Evolutionary conservation across 2,113 vertebrate genomes (phyloP).

Genomic region (Entelurus aequoreus): DNA sequence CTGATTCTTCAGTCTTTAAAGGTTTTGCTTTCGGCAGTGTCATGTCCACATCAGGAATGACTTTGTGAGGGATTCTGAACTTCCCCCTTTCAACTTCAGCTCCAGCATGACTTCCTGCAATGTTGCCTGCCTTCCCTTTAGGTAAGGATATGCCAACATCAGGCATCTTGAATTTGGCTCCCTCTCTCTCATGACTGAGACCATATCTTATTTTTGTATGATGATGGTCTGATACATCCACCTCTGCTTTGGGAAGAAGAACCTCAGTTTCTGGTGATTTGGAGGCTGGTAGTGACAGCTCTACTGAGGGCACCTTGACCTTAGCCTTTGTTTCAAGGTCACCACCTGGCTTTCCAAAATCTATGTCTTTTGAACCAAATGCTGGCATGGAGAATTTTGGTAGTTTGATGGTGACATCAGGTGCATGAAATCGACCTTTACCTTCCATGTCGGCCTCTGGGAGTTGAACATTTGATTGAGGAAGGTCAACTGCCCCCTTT

Average conservation of each 20-base stretch:
- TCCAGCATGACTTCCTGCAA: constrained; percentile 4
- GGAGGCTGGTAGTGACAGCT: constrained; percentile 60
- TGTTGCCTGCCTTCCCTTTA: constrained; percentile 21
- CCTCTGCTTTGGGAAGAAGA: constrained; percentile 56
- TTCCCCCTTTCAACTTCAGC: constrained; percentile 23
- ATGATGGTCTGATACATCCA: constrained; percentile 60
- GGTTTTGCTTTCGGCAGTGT: constrained; percentile 53
- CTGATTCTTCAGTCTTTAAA: constrained; percentile 32
- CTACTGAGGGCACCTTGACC: constrained; percentile 72
- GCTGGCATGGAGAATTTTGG: constrained; percentile 70
- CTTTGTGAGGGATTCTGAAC: constrained; percentile 36
- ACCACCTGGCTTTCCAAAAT: constrained; percentile 31
- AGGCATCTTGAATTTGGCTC: constrained; percentile 30
- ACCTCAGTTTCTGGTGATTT: constrained; percentile 53
- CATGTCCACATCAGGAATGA: constrained; percentile 56
- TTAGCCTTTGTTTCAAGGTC: constrained; percentile 50
- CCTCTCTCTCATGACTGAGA: constrained; percentile 19
- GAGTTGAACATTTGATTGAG: constrained; percentile 37
- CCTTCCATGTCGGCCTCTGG: constrained; percentile 35
- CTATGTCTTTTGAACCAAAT: constrained; percentile 55
- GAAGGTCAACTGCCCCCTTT: constrained; percentile 29
- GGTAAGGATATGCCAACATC: constrained; percentile 33
- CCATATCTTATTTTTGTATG: constrained; percentile 46
- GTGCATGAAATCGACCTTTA: constrained; percentile 50
- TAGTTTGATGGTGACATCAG: constrained; percentile 53